phyloP scores from a whole-genome alignment of 2,113 vertebrate genomes.

The Propithecus coquereli region DNA sequence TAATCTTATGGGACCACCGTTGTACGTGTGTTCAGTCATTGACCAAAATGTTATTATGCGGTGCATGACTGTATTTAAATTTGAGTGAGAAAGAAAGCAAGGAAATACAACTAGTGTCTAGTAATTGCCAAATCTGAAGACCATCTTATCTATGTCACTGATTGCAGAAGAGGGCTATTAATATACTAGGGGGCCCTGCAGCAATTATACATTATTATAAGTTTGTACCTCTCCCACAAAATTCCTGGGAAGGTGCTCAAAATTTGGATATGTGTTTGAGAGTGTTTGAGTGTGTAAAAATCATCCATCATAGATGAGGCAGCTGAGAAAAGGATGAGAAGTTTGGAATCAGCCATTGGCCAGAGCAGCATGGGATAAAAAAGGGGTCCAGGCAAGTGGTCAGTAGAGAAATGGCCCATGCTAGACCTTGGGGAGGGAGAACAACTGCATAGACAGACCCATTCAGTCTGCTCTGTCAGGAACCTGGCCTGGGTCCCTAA shows the following conservation, averaged over 20 bases:
- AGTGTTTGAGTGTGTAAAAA: background rate
- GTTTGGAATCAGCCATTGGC: background rate
- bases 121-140: background rate
- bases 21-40: too few species aligned
- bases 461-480: background rate
- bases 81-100: conserved; percentile 15
- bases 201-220: background rate
- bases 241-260: background rate
- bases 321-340: background rate
- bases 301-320: background rate
- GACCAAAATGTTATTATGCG: background rate
- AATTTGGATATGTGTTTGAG: background rate
- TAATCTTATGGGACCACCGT: background rate
- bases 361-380: background rate
- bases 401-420: background rate
- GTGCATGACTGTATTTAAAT: background rate
- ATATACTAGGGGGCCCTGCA: background rate
- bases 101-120: background rate
- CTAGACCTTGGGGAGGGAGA: background rate
- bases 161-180: background rate
- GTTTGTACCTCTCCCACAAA: background rate
- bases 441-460: background rate
- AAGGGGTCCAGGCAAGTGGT: background rate
- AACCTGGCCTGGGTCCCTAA: background rate
- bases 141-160: background rate